Evolutionary conservation across 1,140 invertebrate species (phyloP).

Genomic region (Cyphomyrmex costatus): DNA sequence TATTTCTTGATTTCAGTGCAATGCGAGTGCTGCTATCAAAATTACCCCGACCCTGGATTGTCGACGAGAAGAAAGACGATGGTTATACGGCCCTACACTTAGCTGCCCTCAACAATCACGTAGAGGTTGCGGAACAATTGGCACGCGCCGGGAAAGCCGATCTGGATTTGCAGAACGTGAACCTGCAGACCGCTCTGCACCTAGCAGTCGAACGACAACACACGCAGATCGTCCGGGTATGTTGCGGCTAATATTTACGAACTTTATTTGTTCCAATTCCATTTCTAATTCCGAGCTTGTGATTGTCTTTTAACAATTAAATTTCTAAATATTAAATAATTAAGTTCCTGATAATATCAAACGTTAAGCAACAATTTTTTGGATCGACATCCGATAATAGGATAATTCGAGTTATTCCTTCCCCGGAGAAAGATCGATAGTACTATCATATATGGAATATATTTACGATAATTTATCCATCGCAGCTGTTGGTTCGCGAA

Average conservation of each 20-base stretch:
- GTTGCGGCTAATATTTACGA: slow-evolving; percentile 45
- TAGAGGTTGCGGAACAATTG: slow-evolving; percentile 97
- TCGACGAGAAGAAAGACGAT: slow-evolving; percentile 99
- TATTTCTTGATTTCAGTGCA: slow-evolving; percentile 89
- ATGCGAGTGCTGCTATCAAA: slow-evolving; percentile 97
- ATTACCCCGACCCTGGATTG: slow-evolving; percentile 97
- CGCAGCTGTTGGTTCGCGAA: slow-evolving; percentile 94
- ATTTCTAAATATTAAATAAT: slow-evolving; percentile 13
- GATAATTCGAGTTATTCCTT: slow-evolving; percentile 1
- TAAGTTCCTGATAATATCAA: neutral
- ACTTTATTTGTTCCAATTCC: neutral
- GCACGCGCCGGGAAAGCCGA: slow-evolving; percentile 95
- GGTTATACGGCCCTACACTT: slow-evolving; percentile 98
- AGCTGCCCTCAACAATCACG: slow-evolving; percentile 98
- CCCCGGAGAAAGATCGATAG: neutral
- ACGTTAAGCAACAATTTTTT: neutral
- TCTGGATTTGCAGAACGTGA: slow-evolving; percentile 97
- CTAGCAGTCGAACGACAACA: slow-evolving; percentile 98
- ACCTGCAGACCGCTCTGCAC: slow-evolving; percentile 98
- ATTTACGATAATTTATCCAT: slow-evolving; percentile 51
- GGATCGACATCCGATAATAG: neutral
- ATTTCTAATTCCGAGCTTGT: neutral
- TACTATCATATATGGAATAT: no score
- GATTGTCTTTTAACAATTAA: neutral
- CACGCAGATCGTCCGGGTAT: slow-evolving; percentile 96